Base-by-base conservation (phyloP, 2,888 invertebrate genomes). In the Autographa gamma region DNA sequence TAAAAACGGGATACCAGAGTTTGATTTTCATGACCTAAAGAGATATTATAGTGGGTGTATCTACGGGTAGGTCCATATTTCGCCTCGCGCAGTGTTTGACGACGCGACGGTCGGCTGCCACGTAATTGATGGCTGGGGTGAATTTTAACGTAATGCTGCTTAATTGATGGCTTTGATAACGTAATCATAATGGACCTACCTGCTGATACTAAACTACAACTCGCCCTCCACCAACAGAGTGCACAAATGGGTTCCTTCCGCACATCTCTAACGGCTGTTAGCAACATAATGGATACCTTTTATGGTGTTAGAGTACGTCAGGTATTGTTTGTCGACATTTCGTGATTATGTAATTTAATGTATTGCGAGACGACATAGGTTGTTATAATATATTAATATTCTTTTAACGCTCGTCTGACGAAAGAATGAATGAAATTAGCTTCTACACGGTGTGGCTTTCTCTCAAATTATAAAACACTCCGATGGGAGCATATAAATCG, bases 161-260 rank as follows among this genome's bases (percentile, higher is more conserved):
- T 93, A 95, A 95, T 93, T 94, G 93, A 93, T 94, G 89, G 89
- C 88, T 88, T 89, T 90, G 91, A 93, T 93, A 93, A 90, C 86
- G 83, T 86, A 88, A 89, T 91, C 88, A 90, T 92, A 91, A 92
- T 91, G 87, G 86, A 87, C 85, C 89, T 89, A 88, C 85, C 81
- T 81, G 76, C 82, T 81, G 87, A 86, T 88, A 86, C 83, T 82
- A 80, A 74, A 83, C 82, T 63, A 82, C 85, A 77, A 77, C 84
- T 83, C 82, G 81, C 86, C 88, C 86, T 87, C 85, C 83, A 85
- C 82, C 85, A 80, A 43, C 38, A 86, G 86, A 89, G 86, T 89
- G 88, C 87, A 88, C 86, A 90, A 91, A 91, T 92, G 90, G 90
- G 85, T 89, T 90, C 88, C 88, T 84, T 87, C 84, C 85, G 82